A percentile compares a stretch with the other conserved stretches of the same genome.
Conservation (phyloP, 30 jellyfish, hydroid and myxozoan genomes). For the Rhopilema esculentum region DNA sequence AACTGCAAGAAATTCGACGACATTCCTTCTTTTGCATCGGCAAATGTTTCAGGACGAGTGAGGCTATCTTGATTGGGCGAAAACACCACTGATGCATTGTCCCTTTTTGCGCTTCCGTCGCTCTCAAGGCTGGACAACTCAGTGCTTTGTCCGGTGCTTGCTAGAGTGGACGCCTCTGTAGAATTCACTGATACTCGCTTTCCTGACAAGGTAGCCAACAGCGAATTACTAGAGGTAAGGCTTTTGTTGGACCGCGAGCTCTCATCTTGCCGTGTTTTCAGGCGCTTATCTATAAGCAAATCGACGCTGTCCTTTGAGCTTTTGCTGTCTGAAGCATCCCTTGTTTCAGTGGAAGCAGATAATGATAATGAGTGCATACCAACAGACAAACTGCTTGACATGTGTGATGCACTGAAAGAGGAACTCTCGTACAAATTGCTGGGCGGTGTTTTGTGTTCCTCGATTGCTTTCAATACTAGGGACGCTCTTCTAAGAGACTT, state of each 20-base stretch:
- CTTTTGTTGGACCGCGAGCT: background rate
- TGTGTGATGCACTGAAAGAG: background rate
- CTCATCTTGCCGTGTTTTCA: background rate
- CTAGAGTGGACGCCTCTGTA: background rate
- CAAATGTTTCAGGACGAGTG: background rate
- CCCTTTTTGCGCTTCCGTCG: background rate
- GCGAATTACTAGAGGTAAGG: background rate
- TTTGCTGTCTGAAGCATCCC: background rate
- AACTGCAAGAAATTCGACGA: slow-evolving; percentile 37
- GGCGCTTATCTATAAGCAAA: slow-evolving; percentile 26
- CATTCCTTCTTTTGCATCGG: slow-evolving; percentile 14
- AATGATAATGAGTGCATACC: slow-evolving; percentile 10
- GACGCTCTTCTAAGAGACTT: slow-evolving; percentile 68
- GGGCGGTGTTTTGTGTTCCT: slow-evolving; percentile 67
- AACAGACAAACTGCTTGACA: slow-evolving; percentile 1
- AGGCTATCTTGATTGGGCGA: background rate
- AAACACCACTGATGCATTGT: background rate
- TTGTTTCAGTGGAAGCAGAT: background rate
- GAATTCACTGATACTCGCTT: background rate
- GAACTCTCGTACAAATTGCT: slow-evolving; percentile 22
- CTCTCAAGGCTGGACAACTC: background rate
- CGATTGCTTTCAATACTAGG: slow-evolving; percentile 54
- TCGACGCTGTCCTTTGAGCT: slow-evolving; percentile 45
- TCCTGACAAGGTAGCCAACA: background rate
- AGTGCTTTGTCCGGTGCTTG: background rate